A percentile compares a stretch with the other conserved stretches of the same genome.
Evolutionary conservation across 1,140 invertebrate genomes (phyloP).

Genomic region (Drosophila ananassae): DNA sequence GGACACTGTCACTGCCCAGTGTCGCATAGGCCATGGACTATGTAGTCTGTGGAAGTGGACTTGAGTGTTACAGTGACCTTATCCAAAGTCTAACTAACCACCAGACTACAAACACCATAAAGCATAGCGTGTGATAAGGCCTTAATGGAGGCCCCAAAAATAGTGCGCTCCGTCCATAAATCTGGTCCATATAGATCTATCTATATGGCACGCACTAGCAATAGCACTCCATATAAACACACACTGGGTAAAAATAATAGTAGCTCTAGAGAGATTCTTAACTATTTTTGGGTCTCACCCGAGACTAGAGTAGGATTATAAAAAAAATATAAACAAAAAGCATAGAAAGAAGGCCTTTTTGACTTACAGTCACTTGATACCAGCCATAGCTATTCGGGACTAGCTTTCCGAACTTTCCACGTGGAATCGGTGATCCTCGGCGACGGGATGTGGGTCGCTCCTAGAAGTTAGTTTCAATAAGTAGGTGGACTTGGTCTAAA

Average conservation of each 20-base stretch:
- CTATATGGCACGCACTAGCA: slow-evolving; percentile 15
- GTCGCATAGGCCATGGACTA: too few species aligned
- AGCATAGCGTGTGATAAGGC: slow-evolving; percentile 1
- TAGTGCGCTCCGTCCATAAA: slow-evolving; percentile 10
- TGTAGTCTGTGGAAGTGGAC: too few species aligned
- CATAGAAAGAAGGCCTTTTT: background rate
- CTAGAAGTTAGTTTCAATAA: slow-evolving; percentile 11
- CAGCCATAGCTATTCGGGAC: slow-evolving; percentile 67
- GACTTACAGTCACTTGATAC: slow-evolving; percentile 82
- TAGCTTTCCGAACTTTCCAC: slow-evolving; percentile 76
- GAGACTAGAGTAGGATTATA: too few species aligned
- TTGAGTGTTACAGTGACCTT: background rate
- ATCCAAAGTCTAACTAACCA: slow-evolving; percentile 7
- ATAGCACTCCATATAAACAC: background rate
- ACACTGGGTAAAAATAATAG: background rate
- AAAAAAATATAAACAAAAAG: too few species aligned
- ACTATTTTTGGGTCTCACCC: too few species aligned
- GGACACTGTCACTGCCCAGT: too few species aligned
- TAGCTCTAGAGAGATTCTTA: too few species aligned
- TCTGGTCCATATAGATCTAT: slow-evolving; percentile 29
- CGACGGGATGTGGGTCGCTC: slow-evolving; percentile 58
- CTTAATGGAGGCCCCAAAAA: slow-evolving; percentile 2
- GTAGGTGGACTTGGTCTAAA: too few species aligned
- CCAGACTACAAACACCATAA: slow-evolving; percentile 6
- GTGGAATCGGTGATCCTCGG: slow-evolving; percentile 57